Base-by-base conservation (phyloP, 2,113 vertebrate genomes). In the Craseonycteris thonglongyai region DNA sequence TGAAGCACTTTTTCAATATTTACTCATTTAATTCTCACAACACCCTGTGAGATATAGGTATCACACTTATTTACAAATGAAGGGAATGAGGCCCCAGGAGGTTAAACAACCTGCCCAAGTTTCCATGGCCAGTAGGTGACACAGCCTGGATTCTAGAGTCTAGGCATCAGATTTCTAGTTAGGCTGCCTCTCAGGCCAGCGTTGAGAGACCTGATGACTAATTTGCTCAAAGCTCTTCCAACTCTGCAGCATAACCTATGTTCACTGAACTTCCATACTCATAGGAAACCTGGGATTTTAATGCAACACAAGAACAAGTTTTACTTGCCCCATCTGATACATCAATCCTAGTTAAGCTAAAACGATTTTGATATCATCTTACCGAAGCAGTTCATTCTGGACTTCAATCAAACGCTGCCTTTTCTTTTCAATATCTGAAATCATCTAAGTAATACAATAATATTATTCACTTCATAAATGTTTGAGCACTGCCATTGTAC, bases 341-440 rank as follows among this genome's bases (percentile, higher is more conserved):
- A 3, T 6, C 1, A 26, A 7, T 35, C 66, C 3, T 6, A 30
- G 3, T 11, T 24, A n/a, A 54, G 33, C 38, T 28, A 66, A 79
- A 30, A 66, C 45, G 15, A 35, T 24, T 47, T 7, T 3, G 7
- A 9, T 26, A 2, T 4, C 35, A 69, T 68, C 98, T 97, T 98
- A 99, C 99, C 97, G 88, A 93, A 98, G 98, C 18, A 98, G 96
- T 96, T 99, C 98, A 58, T 98, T 95, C 95, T 98, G 99, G 96
- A 98, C 97, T 76, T 99, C 98, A 78, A 99, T 42, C 88, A 99
- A 97, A 93, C 18, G 98, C 94, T 97, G 96, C 47, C 95, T 99
- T 96, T 99, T 99, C 95, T 90, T 98, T 65, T 96, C 97, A 15
- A 98, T 98, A 65, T 96, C 61, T 69, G 96, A 93, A 65, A 96